Evolutionary conservation across 2,113 vertebrate species (phyloP), one percentile per base, ranked within the genome.

Genomic region (Microtus richardsoni): DNA sequence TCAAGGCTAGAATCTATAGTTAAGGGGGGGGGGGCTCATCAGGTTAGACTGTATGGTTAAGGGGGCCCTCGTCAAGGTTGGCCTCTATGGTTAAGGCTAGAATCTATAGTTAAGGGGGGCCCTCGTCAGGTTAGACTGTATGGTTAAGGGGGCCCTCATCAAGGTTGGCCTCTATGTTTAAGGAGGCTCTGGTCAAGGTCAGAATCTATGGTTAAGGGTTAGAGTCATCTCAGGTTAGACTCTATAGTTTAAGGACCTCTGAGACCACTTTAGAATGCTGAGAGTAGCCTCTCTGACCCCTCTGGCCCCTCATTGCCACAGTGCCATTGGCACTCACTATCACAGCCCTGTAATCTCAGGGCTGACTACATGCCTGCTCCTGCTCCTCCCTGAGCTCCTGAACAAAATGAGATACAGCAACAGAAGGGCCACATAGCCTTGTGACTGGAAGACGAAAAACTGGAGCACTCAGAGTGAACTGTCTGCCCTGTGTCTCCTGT

Each of bases 341-440:
- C 21, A 47, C 47, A 47, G 10, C 49, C 2, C 49, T n/a, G 75
- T 60, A 68, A 84, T 68, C 10, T 86, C 66, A 70, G 22, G 54
- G 36, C 10, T 19, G 41, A 39, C 41, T 62, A 54, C 7, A 86
- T 6, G 41, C 3, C 26, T 94, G 44, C 10, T 71, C 3, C 26
- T 94, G 44, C 13, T 71, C 64, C 44, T 91, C 28, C 74, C 5
- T 91, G 41, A 71, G 62, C 62, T 96, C 92, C 62, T 79, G 19
- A 96, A 71, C 22, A 82, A 39, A 86, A 26, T 75, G 36, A 33
- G 22, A 87, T 17, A 95, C 33, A 88, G 26, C 49, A 85, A 79
- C 3, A 39, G 60, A 7, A 87, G 0, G 0, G 60, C 2, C 17
- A 82, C 30, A 73, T 8, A 36, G 6, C n/a, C 22, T 10, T 36